phyloP scores from a whole-genome alignment of 1,140 invertebrate species.

The Metopolophium dirhodum region DNA sequence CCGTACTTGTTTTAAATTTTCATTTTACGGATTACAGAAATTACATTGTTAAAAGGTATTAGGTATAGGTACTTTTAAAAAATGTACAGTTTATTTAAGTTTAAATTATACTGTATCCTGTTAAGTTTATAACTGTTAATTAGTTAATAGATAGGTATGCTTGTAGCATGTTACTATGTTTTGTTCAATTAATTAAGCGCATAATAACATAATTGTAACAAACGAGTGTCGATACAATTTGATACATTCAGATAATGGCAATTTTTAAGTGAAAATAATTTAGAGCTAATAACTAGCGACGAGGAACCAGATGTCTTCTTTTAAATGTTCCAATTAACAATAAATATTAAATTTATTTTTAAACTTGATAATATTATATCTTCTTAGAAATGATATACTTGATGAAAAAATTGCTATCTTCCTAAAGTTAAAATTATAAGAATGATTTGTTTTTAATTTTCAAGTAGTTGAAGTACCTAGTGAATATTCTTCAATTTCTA shows the following conservation, averaged over 20 bases:
- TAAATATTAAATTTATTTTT: neutral
- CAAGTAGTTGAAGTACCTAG: too few relatives aligned
- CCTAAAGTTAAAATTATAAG: neutral
- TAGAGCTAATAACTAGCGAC: neutral
- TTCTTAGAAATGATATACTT: neutral
- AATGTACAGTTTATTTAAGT: neutral
- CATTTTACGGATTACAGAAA: conserved; percentile 12
- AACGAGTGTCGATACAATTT: too few relatives aligned
- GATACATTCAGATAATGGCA: too few relatives aligned
- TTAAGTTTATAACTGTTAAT: neutral
- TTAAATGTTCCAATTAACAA: neutral
- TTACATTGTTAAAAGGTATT: neutral
- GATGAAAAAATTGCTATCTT: neutral
- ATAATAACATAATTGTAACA: too few relatives aligned
- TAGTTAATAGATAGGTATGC: neutral
- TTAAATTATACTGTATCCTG: neutral
- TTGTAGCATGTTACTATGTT: neutral
- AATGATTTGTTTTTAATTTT: too few relatives aligned
- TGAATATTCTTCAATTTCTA: too few relatives aligned
- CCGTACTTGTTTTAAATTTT: neutral
- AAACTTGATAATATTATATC: neutral
- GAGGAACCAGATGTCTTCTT: neutral
- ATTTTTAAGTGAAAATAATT: neutral
- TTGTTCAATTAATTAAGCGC: neutral
- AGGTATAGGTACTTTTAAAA: neutral